These are phyloP conservation scores for Copidosoma aretas DNA, from an alignment of 2,888 invertebrate species.

Conservation along the genomic window DNA sequence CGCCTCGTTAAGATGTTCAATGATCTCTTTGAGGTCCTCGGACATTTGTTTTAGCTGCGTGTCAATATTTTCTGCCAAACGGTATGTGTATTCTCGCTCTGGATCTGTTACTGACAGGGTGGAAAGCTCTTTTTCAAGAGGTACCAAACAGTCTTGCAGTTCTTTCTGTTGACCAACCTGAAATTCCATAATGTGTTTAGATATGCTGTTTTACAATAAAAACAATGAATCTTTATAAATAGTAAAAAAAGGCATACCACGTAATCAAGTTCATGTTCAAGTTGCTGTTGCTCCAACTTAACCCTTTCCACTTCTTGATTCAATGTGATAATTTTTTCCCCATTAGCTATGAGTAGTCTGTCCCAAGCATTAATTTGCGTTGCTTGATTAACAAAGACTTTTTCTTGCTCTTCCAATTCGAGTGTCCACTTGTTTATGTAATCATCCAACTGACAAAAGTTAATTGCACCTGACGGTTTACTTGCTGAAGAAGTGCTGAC, in stretches of 20 bases:
- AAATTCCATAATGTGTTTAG: slow-evolving; percentile 27
- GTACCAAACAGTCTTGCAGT: slow-evolving; percentile 83
- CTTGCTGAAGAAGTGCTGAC: slow-evolving; percentile 55
- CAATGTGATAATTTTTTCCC: slow-evolving; percentile 88
- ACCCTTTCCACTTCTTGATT: slow-evolving; percentile 89
- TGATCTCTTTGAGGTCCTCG: slow-evolving; percentile 92
- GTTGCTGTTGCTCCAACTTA: slow-evolving; percentile 84
- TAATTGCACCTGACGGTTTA: slow-evolving; percentile 66
- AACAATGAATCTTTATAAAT: background rate
- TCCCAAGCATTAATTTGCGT: slow-evolving; percentile 97
- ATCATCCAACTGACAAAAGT: slow-evolving; percentile 87
- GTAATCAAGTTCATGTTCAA: slow-evolving; percentile 94
- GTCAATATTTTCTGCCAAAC: slow-evolving; percentile 88
- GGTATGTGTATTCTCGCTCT: slow-evolving; percentile 90
- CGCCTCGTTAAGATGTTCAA: slow-evolving; percentile 90
- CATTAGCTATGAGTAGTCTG: slow-evolving; percentile 84
- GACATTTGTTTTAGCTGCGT: slow-evolving; percentile 93
- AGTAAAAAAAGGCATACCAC: slow-evolving; percentile 63
- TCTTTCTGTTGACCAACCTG: slow-evolving; percentile 87
- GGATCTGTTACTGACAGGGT: slow-evolving; percentile 78
- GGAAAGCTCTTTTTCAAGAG: slow-evolving; percentile 82
- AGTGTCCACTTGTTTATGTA: slow-evolving; percentile 93
- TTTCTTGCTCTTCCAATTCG: slow-evolving; percentile 91
- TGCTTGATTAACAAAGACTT: slow-evolving; percentile 90
- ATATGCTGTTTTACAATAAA: background rate